These are phyloP conservation scores for Melipona bicolor DNA, from an alignment of 2,888 invertebrate genomes.

Conservation along the genomic window DNA sequence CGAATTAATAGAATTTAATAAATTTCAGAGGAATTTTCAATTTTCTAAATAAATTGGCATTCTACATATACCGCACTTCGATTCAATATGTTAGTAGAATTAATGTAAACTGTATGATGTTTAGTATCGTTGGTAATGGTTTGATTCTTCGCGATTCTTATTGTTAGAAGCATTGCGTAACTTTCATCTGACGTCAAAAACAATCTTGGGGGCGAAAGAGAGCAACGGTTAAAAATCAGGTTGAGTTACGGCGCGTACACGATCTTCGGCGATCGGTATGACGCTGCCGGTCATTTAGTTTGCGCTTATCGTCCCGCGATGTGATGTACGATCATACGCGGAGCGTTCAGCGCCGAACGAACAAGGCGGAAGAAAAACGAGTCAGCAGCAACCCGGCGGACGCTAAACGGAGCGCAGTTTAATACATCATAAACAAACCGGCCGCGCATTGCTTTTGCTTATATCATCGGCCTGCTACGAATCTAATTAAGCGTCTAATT, in stretches of 20 bases:
- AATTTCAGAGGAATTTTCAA: too few relatives aligned
- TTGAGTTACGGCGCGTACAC: slow-evolving; percentile 56
- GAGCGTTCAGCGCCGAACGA: neutral
- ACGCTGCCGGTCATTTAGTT: slow-evolving; percentile 24
- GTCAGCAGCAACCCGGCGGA: neutral
- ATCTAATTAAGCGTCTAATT: slow-evolving; percentile 47
- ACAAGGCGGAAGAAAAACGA: neutral
- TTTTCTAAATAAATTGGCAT: too few relatives aligned
- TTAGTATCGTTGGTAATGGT: too few relatives aligned
- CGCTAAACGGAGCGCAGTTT: slow-evolving; percentile 24
- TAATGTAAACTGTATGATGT: too few relatives aligned
- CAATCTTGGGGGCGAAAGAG: too few relatives aligned
- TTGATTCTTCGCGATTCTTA: too few relatives aligned
- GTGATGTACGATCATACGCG: slow-evolving; percentile 46
- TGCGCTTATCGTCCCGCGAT: slow-evolving; percentile 7
- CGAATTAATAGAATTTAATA: too few relatives aligned
- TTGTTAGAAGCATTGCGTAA: too few relatives aligned
- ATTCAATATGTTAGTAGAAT: too few relatives aligned
- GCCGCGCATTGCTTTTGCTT: neutral
- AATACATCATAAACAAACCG: slow-evolving; percentile 42
- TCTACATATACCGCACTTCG: too few relatives aligned
- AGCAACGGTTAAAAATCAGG: slow-evolving; percentile 56
- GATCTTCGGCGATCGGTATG: slow-evolving; percentile 26
- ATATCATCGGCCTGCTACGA: neutral
- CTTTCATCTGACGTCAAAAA: too few relatives aligned